Evolutionary conservation across 2,888 invertebrate genomes (phyloP).

Genomic region (Hydroisotoma schaefferi): DNA sequence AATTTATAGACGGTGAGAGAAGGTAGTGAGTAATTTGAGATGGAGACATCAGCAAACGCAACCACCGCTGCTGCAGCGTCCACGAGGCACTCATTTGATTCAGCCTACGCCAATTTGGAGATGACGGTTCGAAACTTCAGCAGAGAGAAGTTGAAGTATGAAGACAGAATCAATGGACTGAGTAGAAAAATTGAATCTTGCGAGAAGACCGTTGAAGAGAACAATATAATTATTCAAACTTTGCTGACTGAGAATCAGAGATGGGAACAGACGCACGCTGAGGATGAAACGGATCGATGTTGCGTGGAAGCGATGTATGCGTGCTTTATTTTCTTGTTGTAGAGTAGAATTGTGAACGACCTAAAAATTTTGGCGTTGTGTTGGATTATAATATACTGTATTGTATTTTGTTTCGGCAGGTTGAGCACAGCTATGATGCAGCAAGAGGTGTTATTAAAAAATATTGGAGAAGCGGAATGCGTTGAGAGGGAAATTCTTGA

Average conservation of each 20-base stretch:
- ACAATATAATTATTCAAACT: not conserved
- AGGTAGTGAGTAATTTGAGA: too few relatives aligned
- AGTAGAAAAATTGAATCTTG: not conserved
- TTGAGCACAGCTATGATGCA: not conserved
- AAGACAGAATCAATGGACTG: not conserved
- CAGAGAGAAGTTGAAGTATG: not conserved
- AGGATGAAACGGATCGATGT: not conserved
- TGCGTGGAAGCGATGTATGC: constrained; percentile 1
- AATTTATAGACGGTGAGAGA: too few relatives aligned
- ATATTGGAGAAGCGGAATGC: not conserved
- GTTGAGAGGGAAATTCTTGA: constrained; percentile 3
- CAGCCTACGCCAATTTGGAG: constrained; percentile 3
- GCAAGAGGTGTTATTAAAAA: not conserved
- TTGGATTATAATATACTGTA: not conserved
- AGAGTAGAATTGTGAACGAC: not conserved
- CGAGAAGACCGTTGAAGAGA: not conserved
- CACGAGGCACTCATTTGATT: constrained; percentile 4
- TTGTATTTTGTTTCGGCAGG: not conserved
- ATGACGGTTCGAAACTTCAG: constrained; percentile 2
- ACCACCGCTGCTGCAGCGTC: too few relatives aligned
- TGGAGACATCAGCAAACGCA: too few relatives aligned
- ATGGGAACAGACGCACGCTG: not conserved
- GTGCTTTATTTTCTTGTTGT: not conserved
- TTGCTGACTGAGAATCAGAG: not conserved
- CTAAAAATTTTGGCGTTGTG: not conserved